A percentile compares a stretch with the other conserved stretches of the same genome.
Evolutionary conservation across 2,888 invertebrate species (phyloP).

Genomic region (Caenorhabditis afra): DNA sequence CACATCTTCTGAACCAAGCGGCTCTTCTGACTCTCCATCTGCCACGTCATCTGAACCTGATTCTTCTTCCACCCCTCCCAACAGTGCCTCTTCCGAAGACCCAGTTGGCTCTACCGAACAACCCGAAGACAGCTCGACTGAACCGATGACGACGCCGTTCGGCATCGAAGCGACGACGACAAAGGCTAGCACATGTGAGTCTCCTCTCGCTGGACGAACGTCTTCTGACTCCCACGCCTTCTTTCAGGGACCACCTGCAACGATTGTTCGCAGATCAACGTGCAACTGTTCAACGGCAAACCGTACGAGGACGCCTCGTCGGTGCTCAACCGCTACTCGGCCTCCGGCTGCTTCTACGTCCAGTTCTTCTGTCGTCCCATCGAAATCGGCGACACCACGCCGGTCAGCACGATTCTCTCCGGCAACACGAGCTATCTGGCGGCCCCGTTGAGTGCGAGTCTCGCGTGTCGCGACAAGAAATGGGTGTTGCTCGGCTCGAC

Average conservation of each 20-base stretch:
- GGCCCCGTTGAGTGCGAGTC: constrained; percentile 47
- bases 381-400: constrained; percentile 62
- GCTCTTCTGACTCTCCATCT: constrained; percentile 21
- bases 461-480: constrained; percentile 60
- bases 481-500: constrained; percentile 51
- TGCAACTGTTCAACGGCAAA: constrained; percentile 60
- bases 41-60: constrained; percentile 15
- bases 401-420: constrained; percentile 65
- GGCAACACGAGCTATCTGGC: constrained; percentile 40
- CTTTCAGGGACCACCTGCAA: constrained; percentile 57
- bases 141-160: constrained; percentile 16
- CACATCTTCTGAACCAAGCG: constrained; percentile 20
- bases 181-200: constrained; percentile 17
- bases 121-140: constrained; percentile 1
- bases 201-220: neutral
- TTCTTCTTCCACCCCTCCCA: no score
- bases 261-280: constrained; percentile 60
- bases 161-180: constrained; percentile 26
- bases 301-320: constrained; percentile 67
- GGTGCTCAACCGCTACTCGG: constrained; percentile 66
- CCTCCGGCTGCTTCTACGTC: constrained; percentile 62
- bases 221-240: neutral
- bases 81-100: constrained; percentile 11
- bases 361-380: constrained; percentile 66
- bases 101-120: no score